Evolutionary conservation across 2,888 invertebrate genomes (phyloP).

Genomic region (Morpho achilles): DNA sequence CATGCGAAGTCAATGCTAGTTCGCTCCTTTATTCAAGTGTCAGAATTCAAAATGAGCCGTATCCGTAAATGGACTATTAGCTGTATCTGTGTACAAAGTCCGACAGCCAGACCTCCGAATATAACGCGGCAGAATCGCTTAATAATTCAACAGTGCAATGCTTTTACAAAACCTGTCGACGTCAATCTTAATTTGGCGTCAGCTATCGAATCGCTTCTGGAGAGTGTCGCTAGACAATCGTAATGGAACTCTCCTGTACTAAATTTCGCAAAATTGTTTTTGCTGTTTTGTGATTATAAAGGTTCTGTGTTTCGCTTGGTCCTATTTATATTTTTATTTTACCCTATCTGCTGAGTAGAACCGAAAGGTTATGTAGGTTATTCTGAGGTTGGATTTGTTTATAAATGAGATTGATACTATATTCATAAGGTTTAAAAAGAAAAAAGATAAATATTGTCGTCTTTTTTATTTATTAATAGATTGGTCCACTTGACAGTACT

Average conservation of each 20-base stretch:
- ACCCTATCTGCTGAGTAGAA: background rate
- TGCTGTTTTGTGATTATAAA: conserved; percentile 8
- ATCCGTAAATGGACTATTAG: conserved; percentile 62
- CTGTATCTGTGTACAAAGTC: conserved; percentile 40
- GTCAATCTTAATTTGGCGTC: conserved; percentile 75
- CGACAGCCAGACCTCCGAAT: conserved; percentile 59
- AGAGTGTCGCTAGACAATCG: conserved; percentile 73
- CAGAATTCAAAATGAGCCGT: conserved; percentile 72
- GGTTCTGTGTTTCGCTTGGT: conserved; percentile 1
- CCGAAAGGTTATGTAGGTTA: no score
- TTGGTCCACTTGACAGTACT: no score
- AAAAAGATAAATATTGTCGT: no score
- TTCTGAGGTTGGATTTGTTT: no score
- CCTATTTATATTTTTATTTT: background rate
- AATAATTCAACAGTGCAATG: conserved; percentile 80
- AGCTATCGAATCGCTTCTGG: conserved; percentile 70
- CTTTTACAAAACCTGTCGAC: conserved; percentile 78
- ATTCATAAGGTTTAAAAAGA: no score
- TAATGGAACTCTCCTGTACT: conserved; percentile 72
- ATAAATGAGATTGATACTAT: no score
- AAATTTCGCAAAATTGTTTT: conserved; percentile 21
- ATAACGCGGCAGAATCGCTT: conserved; percentile 70
- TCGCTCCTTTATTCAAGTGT: conserved; percentile 67
- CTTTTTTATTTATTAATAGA: no score
- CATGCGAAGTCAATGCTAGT: conserved; percentile 40